Evolutionary conservation across 1,140 invertebrate genomes (phyloP), one percentile per base, ranked within the genome.

Genomic region (Aphelinus certus): DNA sequence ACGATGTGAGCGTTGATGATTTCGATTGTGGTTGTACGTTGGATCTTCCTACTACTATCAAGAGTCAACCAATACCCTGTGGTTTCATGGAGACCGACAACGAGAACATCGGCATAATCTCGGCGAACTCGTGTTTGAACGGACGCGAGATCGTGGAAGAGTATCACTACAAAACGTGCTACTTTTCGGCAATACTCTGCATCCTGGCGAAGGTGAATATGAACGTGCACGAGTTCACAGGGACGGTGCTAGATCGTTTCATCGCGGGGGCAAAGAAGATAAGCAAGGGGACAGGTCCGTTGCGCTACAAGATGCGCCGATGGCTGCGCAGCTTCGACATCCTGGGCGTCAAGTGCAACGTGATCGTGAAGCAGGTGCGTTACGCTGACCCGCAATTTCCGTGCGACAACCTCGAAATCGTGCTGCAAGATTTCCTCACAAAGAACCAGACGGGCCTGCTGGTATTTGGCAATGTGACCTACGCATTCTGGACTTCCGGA

Each of bases 371-470:
- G 70, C 80, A 87, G 77, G 64, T 67, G 1, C 3, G 78, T 2
- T 77, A 81, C 56, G 81, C 77, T 3, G 83, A 86, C 71, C 84
- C 83, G 1, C 71, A 82, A 5, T 78, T 71, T 46, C 58, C 77
- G 46, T n/a, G 53, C 0, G 81, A 85, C 60, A 64, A 68, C 3
- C 61, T 88, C 0, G 10, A 65, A 7, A 60, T 55, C 0, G 70
- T 51, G 0, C 43, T 88, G 1, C n/a, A 77, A 1, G 65, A 51
- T 7, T 86, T 85, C 56, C 42, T 85, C 1, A 55, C 58, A 2
- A 82, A 77, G 0, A 62, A 88, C 67, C 64, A 81, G 56, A 84
- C 80, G 9, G 86, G 86, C 3, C 84, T 88, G 58, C n/a, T 87
- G 9, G 81, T 84, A 2, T 83, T 87, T 26, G 9, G 9, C 2